These are phyloP conservation scores for Pyrrhia umbra DNA, from an alignment of 2,888 invertebrate genomes.

Conservation along the genomic window DNA sequence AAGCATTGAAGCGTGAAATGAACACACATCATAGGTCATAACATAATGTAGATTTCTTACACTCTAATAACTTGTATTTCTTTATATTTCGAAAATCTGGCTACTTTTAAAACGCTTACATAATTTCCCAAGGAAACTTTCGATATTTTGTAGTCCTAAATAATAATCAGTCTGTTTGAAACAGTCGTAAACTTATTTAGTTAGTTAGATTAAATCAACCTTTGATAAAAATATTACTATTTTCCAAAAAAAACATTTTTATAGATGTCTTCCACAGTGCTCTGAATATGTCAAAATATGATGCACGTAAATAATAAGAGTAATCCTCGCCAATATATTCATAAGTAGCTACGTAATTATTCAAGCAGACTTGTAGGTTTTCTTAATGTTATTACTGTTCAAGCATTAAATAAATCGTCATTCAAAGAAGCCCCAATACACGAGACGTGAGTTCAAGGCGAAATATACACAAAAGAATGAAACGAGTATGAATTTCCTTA, in stretches of 20 bases:
- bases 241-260: too few species aligned
- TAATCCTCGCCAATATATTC: too few species aligned
- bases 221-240: too few species aligned
- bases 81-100: background rate
- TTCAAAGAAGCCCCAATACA: constrained; percentile 21
- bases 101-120: too few species aligned
- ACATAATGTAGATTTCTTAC: constrained; percentile 17
- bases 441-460: constrained; percentile 49
- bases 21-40: constrained; percentile 23
- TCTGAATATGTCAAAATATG: too few species aligned
- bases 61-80: constrained; percentile 30
- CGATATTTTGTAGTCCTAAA: too few species aligned
- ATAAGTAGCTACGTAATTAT: background rate
- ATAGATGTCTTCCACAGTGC: too few species aligned
- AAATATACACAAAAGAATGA: constrained; percentile 29
- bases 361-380: constrained; percentile 26
- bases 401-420: constrained; percentile 5
- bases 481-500: constrained; percentile 44
- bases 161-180: too few species aligned
- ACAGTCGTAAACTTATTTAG: too few species aligned
- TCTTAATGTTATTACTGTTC: constrained; percentile 45
- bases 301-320: too few species aligned
- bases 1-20: constrained; percentile 31
- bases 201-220: too few species aligned
- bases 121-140: too few species aligned